Percentiles rank a stretch among this genome's conserved stretches.
Conservation (phyloP, 2,888 invertebrate species). For the Drosophila anomelani region DNA sequence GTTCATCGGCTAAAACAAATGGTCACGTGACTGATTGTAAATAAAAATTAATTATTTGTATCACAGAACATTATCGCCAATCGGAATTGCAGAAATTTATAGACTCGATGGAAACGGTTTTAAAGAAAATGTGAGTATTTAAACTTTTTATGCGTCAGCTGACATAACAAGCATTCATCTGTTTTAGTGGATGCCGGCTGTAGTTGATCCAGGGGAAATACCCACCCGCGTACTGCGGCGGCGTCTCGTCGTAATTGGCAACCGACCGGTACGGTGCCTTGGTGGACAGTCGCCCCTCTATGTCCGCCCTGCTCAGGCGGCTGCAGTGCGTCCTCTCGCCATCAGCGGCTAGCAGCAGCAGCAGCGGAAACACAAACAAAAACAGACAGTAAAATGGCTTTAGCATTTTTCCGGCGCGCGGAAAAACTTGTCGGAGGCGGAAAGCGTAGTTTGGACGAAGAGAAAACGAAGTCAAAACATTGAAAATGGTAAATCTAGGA, state of each 20-base stretch:
- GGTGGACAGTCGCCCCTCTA: conserved; percentile 87
- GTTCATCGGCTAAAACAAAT: neutral
- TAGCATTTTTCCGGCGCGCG: conserved; percentile 61
- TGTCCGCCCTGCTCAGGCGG: conserved; percentile 80
- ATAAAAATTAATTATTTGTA: neutral
- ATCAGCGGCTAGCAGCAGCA: conserved; percentile 2
- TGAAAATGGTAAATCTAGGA: conserved; percentile 37
- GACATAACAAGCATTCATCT: neutral
- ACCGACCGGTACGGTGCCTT: conserved; percentile 91
- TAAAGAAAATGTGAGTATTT: too few species aligned
- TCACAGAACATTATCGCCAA: neutral
- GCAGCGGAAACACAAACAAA: conserved; percentile 20
- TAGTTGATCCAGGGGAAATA: neutral
- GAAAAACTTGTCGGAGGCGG: conserved; percentile 67
- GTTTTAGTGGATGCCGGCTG: neutral
- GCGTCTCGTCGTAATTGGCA: conserved; percentile 87
- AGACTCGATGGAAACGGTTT: too few species aligned
- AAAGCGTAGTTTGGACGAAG: conserved; percentile 23
- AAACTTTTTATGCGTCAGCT: neutral
- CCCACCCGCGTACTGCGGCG: conserved; percentile 87
- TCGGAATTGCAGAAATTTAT: too few species aligned
- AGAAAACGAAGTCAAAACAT: conserved; percentile 58
- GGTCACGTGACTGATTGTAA: neutral
- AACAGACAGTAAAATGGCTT: conserved; percentile 8
- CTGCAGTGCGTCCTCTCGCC: conserved; percentile 53